Percentiles rank a stretch among this genome's conserved stretches.
These are phyloP conservation scores for Cecropterus lyciades DNA, from an alignment of 1,140 invertebrate genomes.

Conservation along the genomic window DNA sequence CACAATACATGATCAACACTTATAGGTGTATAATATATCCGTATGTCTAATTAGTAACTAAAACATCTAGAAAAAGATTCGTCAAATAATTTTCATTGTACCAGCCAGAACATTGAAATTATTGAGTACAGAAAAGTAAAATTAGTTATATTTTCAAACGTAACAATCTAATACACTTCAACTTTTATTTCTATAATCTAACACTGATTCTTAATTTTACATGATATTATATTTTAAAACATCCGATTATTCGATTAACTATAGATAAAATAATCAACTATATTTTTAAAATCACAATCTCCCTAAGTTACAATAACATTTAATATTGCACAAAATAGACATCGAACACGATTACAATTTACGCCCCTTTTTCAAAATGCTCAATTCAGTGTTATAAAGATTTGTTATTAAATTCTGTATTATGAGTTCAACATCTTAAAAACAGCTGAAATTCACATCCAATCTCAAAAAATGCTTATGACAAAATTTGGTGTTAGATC, in stretches of 20 bases:
- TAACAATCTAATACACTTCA: slow-evolving; percentile 76
- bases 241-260: slow-evolving; percentile 47
- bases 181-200: slow-evolving; percentile 68
- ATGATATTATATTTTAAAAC: slow-evolving; percentile 73
- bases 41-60: slow-evolving; percentile 62
- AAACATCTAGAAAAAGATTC: slow-evolving; percentile 40
- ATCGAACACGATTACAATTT: slow-evolving; percentile 58
- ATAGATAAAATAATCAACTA: slow-evolving; percentile 77
- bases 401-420: not conserved
- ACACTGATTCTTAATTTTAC: slow-evolving; percentile 71
- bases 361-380: slow-evolving; percentile 32
- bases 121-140: too few species aligned
- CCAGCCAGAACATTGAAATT: too few species aligned
- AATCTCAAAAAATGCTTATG: too few species aligned
- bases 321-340: slow-evolving; percentile 76
- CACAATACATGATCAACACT: slow-evolving; percentile 77
- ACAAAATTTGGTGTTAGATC: too few species aligned
- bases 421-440: not conserved
- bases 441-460: not conserved
- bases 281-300: slow-evolving; percentile 80
- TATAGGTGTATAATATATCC: slow-evolving; percentile 68
- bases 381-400: not conserved
- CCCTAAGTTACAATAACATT: slow-evolving; percentile 70
- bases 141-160: slow-evolving; percentile 11
- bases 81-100: slow-evolving; percentile 31